A percentile compares a stretch with the other conserved stretches of the same genome.
phyloP scores from a whole-genome alignment of 1,140 invertebrate genomes.

The Bombyx mandarina region DNA sequence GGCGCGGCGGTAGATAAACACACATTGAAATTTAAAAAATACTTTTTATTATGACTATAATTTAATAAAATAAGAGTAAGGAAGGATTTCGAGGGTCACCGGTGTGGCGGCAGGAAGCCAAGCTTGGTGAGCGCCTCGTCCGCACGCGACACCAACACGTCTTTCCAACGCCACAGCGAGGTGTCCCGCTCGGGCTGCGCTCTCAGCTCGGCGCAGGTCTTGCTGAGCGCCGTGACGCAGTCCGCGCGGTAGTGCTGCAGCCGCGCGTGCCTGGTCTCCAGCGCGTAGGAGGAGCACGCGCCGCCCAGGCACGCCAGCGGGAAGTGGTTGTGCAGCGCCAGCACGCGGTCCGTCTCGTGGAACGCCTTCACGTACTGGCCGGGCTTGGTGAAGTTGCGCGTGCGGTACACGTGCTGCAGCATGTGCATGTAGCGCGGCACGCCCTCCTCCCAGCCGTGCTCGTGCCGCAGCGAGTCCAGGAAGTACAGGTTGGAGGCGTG shows the following conservation, averaged over 20 bases:
- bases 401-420: constrained; percentile 92
- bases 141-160: constrained; percentile 78
- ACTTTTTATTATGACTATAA: constrained; percentile 39
- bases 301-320: constrained; percentile 89
- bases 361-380: constrained; percentile 96
- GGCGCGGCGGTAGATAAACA: too few relatives aligned
- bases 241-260: constrained; percentile 94
- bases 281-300: constrained; percentile 88
- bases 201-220: constrained; percentile 86
- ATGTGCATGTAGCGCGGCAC: constrained; percentile 94
- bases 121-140: constrained; percentile 79
- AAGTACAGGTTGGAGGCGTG: constrained; percentile 96
- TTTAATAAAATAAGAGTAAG: constrained; percentile 38
- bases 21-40: too few relatives aligned
- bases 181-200: constrained; percentile 88
- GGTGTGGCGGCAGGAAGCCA: constrained; percentile 77
- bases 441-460: constrained; percentile 86
- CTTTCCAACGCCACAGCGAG: constrained; percentile 90
- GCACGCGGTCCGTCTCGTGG: constrained; percentile 90
- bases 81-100: constrained; percentile 28
- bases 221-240: constrained; percentile 91
- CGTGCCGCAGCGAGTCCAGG: constrained; percentile 88
- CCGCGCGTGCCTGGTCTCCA: constrained; percentile 87
- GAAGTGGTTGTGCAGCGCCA: constrained; percentile 94
- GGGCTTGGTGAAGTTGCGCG: constrained; percentile 92